A percentile compares a stretch with the other conserved stretches of the same genome.
phyloP scores from a whole-genome alignment of 2,113 vertebrate species.

The Albula goreensis region DNA sequence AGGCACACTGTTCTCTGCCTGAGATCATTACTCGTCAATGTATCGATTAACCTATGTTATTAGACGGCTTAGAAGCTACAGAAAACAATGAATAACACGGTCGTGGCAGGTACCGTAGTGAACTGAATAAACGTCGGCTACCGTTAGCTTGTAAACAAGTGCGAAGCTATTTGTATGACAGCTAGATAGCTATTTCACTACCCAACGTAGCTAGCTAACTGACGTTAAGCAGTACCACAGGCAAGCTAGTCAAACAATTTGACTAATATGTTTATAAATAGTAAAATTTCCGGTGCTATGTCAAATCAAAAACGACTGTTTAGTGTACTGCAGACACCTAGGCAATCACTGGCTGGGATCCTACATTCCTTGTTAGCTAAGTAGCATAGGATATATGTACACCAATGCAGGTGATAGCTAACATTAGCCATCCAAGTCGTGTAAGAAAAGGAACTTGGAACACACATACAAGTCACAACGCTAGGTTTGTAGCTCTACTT shows the following conservation, averaged over 20 bases:
- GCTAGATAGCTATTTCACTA: background rate
- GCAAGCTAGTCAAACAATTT: background rate
- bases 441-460: background rate
- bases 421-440: background rate
- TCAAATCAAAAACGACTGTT: background rate
- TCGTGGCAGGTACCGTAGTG: background rate
- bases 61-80: background rate
- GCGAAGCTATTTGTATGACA: background rate
- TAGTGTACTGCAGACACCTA: background rate
- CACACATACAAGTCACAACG: background rate
- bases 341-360: background rate
- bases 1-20: too few relatives aligned
- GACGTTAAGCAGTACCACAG: background rate
- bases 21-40: background rate
- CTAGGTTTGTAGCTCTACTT: conserved; percentile 33
- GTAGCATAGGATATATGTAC: background rate
- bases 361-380: background rate
- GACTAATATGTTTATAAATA: background rate
- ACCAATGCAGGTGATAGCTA: background rate
- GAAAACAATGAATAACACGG: background rate
- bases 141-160: background rate
- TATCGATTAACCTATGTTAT: background rate
- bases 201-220: background rate
- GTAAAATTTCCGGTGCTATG: background rate
- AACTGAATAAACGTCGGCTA: background rate